Percentiles rank a stretch among this genome's conserved stretches.
Evolutionary conservation across 1,140 invertebrate genomes (phyloP).

Genomic region (Pseudoatta argentina): DNA sequence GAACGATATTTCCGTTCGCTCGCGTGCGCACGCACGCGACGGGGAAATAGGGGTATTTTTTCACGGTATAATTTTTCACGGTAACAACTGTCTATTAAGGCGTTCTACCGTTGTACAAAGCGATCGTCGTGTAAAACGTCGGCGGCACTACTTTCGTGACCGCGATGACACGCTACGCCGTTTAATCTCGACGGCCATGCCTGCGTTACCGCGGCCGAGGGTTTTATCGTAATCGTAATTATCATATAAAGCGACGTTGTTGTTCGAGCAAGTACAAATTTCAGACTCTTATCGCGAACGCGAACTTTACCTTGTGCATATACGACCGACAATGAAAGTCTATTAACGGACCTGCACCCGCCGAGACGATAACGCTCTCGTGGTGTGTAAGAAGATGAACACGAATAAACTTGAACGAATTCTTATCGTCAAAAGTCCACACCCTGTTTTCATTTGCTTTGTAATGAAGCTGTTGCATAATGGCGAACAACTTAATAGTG

Average conservation of each 20-base stretch:
- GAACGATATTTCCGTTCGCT: constrained; percentile 20
- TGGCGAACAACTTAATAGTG: not conserved
- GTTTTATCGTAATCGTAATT: constrained; percentile 66
- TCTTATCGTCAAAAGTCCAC: not conserved
- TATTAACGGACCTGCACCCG: constrained; percentile 6
- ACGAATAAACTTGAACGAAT: constrained; percentile 18
- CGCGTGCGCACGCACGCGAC: not conserved
- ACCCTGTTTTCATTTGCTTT: not conserved
- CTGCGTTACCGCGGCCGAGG: constrained; percentile 55
- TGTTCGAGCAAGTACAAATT: constrained; percentile 52
- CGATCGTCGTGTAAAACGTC: constrained; percentile 15
- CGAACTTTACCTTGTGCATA: not conserved
- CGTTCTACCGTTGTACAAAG: not conserved
- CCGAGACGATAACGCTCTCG: not conserved
- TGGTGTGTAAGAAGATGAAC: not conserved
- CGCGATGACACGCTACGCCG: constrained; percentile 61
- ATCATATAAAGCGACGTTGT: constrained; percentile 69
- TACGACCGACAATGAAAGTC: not conserved
- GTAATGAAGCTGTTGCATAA: not conserved
- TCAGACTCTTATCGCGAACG: constrained; percentile 46
- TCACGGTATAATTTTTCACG: constrained; percentile 21
- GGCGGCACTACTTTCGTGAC: constrained; percentile 67
- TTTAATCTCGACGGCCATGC: constrained; percentile 59
- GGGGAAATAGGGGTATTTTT: not conserved
- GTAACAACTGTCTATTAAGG: constrained; percentile 24